Base-by-base conservation (phyloP, 2,888 invertebrate genomes). In the Lycophotia porphyrea region DNA sequence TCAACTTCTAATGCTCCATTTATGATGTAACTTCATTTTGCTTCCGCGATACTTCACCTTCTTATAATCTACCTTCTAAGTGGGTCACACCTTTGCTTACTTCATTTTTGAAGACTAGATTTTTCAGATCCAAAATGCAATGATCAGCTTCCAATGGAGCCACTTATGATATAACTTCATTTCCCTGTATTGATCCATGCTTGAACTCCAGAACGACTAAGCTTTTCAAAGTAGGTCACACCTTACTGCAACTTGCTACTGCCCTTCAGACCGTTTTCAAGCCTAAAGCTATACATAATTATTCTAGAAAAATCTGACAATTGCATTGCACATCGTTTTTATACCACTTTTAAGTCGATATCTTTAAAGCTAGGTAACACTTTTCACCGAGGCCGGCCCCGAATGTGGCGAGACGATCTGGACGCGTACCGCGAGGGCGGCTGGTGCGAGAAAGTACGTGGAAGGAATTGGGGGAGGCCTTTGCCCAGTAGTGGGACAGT, bases 141-240 rank as follows among this genome's bases (percentile, higher is more conserved):
- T 31, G 1, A 3, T 18, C 31, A 8, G 31, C 24, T 61, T 34
- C 60, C 47, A 78, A 67, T 63, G 27, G n/a, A 79, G 63, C 67
- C 79, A 73, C 55, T 63, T 55, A 2, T 55, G 52, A 73, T 47
- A 67, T 34, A 79, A 13, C 39, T 42, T 34, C 21, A 68, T 47
- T 21, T 24, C 8, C 47, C 24, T 47, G 47, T 9, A 47, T 24
- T 24, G 47, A 24, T 47, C 47, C 47, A 47, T 47, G 21, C 9
- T 47, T 47, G 47, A 24, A 24, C 8, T 47, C 8, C 21, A 24
- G 49, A 49, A 49, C 47, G 8, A 47, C 21, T 24, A 24, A 24
- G 39, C 5, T 11, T 60, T 4, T 21, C 4, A 24, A 58, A 9
- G 5, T 34, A 34, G 76, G 55, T 1, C 63, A 39, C 36, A 63